Conservation (phyloP, 1,140 invertebrate species). For the Drosophila gunungcola region DNA sequence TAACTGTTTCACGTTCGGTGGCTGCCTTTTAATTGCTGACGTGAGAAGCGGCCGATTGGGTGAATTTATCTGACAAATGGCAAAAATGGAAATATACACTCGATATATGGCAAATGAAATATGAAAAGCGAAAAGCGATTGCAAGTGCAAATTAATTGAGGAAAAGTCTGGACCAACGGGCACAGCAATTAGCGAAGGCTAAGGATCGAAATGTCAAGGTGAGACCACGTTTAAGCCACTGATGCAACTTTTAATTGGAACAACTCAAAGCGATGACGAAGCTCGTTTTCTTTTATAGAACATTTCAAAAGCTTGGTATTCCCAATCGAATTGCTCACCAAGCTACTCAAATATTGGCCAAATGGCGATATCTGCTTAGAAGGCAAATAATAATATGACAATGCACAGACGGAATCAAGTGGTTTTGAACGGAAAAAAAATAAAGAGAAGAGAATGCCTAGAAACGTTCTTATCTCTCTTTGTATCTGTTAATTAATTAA, state of each 20-base stretch:
- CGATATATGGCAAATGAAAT: conserved; percentile 4
- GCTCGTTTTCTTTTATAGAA: neutral
- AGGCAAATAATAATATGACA: neutral
- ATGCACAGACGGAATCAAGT: neutral
- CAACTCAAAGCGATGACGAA: neutral
- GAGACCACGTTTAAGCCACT: neutral
- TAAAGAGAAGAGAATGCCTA: neutral
- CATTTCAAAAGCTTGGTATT: conserved; percentile 15
- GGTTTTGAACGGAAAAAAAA: neutral
- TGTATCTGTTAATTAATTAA: too few relatives aligned
- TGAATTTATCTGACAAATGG: conserved; percentile 40
- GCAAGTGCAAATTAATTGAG: conserved; percentile 55
- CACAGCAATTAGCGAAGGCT: conserved; percentile 28
- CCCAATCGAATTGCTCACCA: conserved; percentile 14
- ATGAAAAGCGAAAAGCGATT: conserved; percentile 37
- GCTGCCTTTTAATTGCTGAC: conserved; percentile 51
- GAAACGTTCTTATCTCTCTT: too few relatives aligned
- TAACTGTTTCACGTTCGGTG: conserved; percentile 41
- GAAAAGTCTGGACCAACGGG: conserved; percentile 29
- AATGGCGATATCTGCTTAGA: neutral
- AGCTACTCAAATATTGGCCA: neutral
- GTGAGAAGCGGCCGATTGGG: conserved; percentile 41
- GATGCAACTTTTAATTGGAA: conserved; percentile 4
- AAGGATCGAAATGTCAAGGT: conserved; percentile 33
- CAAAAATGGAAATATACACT: conserved; percentile 38